phyloP scores from a whole-genome alignment of 2,113 vertebrate species.

The Atractosteus spatula region DNA sequence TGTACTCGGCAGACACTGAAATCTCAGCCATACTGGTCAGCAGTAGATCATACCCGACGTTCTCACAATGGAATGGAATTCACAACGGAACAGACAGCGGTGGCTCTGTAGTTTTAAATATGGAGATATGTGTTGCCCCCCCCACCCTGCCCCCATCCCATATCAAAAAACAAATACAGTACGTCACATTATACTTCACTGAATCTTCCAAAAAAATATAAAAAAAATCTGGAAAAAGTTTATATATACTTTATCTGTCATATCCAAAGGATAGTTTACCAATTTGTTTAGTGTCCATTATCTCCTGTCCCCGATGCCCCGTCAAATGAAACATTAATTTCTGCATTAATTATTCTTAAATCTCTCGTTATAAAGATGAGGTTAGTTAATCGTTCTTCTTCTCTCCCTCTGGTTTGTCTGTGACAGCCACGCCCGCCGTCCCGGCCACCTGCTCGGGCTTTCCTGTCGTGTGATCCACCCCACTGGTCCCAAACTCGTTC shows the following conservation, averaged over 20 bases:
- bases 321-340: slow-evolving; percentile 34
- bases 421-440: slow-evolving; percentile 41
- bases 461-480: slow-evolving; percentile 52
- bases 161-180: slow-evolving; percentile 66
- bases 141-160: slow-evolving; percentile 23
- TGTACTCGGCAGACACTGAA: no score
- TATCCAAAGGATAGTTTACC: slow-evolving; percentile 57
- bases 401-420: slow-evolving; percentile 77
- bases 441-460: slow-evolving; percentile 35
- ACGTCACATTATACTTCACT: slow-evolving; percentile 76
- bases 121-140: slow-evolving; percentile 42
- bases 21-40: slow-evolving; percentile 43
- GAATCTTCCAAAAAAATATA: slow-evolving; percentile 60
- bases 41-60: slow-evolving; percentile 34
- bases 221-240: slow-evolving; percentile 49
- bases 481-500: slow-evolving; percentile 88
- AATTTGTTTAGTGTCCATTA: slow-evolving; percentile 54
- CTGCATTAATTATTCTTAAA: slow-evolving; percentile 18
- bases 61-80: slow-evolving; percentile 67
- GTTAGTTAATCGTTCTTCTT: slow-evolving; percentile 85
- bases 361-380: slow-evolving; percentile 51
- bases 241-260: slow-evolving; percentile 61
- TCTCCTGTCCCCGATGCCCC: slow-evolving; percentile 39
- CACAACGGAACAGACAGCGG: slow-evolving; percentile 57
- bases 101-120: slow-evolving; percentile 34